These are phyloP conservation scores for Hippopotamyrus pictus DNA, from an alignment of 2,797 vertebrate species.

Conservation along the genomic window DNA sequence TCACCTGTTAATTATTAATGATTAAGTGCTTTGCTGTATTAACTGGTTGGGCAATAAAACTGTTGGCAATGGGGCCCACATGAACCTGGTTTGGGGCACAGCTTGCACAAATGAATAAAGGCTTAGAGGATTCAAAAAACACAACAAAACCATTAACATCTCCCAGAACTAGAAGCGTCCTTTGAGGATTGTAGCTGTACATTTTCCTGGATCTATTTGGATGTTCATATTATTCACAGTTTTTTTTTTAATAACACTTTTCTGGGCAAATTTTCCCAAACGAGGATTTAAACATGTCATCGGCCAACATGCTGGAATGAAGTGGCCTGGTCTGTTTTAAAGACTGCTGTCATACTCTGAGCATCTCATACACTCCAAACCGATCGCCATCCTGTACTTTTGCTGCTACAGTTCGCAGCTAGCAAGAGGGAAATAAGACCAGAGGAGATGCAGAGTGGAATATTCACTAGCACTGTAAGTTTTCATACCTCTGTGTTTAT, in stretches of 20 bases:
- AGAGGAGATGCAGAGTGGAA: not conserved
- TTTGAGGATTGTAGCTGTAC: not conserved
- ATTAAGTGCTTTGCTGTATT: not conserved
- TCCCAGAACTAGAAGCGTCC: not conserved
- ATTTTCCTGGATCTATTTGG: not conserved
- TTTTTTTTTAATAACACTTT: not conserved
- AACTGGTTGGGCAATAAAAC: not conserved
- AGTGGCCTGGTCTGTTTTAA: not conserved
- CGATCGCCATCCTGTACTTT: not conserved
- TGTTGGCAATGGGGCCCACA: not conserved
- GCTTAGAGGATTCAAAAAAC: not conserved
- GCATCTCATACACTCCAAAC: not conserved
- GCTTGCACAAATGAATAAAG: not conserved
- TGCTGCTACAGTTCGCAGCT: not conserved
- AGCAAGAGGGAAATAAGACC: not conserved
- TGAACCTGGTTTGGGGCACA: not conserved
- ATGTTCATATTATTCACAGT: not conserved
- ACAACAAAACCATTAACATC: not conserved
- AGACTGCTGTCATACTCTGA: not conserved
- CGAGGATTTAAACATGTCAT: not conserved
- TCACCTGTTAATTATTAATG: constrained; percentile 4
- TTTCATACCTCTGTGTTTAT: not conserved
- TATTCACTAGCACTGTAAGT: not conserved
- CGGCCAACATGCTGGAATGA: not conserved
- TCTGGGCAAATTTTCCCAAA: not conserved